Conservation (phyloP, 2,888 invertebrate species). For the Miltochrista miniata region DNA sequence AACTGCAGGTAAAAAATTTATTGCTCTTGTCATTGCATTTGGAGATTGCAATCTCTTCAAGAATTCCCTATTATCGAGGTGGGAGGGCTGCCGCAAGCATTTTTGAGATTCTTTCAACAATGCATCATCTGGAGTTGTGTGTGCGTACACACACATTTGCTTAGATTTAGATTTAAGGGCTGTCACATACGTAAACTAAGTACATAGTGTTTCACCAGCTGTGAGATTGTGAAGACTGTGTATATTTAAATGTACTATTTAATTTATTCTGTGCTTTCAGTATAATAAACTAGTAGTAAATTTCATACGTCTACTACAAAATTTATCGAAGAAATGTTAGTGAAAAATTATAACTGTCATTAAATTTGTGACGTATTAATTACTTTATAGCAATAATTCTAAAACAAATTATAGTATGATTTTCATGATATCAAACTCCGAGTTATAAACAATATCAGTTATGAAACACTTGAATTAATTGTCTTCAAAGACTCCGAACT, state of each 20-base stretch:
- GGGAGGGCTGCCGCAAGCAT: slow-evolving; percentile 14
- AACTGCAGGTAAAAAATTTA: slow-evolving; percentile 28
- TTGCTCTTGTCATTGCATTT: slow-evolving; percentile 50
- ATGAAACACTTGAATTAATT: too few relatives aligned
- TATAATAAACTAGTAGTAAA: too few relatives aligned
- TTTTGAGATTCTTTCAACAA: slow-evolving; percentile 23
- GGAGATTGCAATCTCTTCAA: slow-evolving; percentile 54
- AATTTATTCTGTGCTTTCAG: too few relatives aligned
- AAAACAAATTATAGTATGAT: too few relatives aligned
- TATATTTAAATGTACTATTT: too few relatives aligned
- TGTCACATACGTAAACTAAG: neutral
- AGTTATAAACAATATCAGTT: neutral
- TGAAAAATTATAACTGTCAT: too few relatives aligned
- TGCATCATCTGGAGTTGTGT: slow-evolving; percentile 3
- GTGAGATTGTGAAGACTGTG: too few relatives aligned
- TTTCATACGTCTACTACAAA: too few relatives aligned
- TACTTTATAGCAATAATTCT: too few relatives aligned
- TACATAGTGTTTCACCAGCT: neutral
- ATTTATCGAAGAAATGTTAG: too few relatives aligned
- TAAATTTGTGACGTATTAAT: too few relatives aligned
- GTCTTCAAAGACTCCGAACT: too few relatives aligned
- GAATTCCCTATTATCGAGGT: slow-evolving; percentile 41
- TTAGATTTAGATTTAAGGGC: slow-evolving; percentile 3
- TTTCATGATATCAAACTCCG: neutral
- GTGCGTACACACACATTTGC: neutral